These are phyloP conservation scores for Solea solea DNA, from an alignment of 2,113 vertebrate species.

Conservation along the genomic window DNA sequence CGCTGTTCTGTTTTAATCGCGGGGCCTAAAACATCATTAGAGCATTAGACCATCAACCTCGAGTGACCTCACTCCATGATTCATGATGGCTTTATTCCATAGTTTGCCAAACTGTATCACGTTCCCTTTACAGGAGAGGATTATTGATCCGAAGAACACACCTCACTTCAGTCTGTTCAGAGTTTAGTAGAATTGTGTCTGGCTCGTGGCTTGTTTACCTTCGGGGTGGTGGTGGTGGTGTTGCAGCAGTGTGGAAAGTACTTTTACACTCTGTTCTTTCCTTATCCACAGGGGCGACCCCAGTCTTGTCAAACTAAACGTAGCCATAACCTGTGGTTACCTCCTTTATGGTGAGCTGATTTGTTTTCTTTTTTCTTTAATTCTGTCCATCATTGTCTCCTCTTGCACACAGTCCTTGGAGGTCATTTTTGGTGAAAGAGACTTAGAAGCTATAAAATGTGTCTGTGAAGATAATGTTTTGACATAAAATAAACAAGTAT, in stretches of 20 bases:
- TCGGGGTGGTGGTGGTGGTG: not conserved
- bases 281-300: constrained; percentile 85
- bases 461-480: no score
- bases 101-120: not conserved
- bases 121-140: not conserved
- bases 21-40: not conserved
- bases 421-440: no score
- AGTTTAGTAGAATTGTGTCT: not conserved
- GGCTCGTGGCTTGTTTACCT: not conserved
- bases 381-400: not conserved
- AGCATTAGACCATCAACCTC: constrained; percentile 10
- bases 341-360: constrained; percentile 81
- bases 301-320: constrained; percentile 84
- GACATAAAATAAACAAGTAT: no score
- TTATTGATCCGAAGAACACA: constrained; percentile 3
- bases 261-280: constrained; percentile 34
- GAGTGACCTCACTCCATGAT: constrained; percentile 2
- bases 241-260: not conserved
- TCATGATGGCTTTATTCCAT: not conserved
- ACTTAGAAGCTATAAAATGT: no score
- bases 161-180: not conserved
- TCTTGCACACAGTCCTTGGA: not conserved
- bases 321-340: constrained; percentile 87
- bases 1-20: not conserved
- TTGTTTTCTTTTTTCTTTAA: not conserved